These are phyloP conservation scores for Cryptoprocta ferox DNA, from an alignment of 2,797 vertebrate species.

Conservation along the genomic window DNA sequence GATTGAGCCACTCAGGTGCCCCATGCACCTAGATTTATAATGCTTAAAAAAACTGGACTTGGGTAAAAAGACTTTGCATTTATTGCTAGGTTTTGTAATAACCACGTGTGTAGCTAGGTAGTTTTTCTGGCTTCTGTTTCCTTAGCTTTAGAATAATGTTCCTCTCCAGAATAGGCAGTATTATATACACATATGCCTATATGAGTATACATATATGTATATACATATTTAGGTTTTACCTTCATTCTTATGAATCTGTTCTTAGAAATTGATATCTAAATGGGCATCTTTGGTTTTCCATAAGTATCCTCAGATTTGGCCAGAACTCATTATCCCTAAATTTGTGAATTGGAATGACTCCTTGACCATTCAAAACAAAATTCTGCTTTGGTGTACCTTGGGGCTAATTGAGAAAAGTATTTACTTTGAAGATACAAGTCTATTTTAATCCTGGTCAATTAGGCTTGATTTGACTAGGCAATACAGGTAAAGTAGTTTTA, in stretches of 20 bases:
- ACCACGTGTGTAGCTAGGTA: not conserved
- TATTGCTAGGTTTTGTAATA: not conserved
- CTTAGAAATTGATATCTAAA: not conserved
- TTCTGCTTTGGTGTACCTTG: not conserved
- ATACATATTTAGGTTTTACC: not conserved
- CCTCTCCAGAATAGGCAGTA: not conserved
- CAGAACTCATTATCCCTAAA: not conserved
- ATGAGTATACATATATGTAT: too few relatives aligned
- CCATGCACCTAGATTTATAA: not conserved
- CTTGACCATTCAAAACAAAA: not conserved
- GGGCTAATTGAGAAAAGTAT: not conserved
- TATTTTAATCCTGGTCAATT: not conserved
- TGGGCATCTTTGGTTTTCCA: not conserved
- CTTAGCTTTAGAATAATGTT: conserved; percentile 25
- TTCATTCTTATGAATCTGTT: not conserved
- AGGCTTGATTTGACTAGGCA: not conserved
- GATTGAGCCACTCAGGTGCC: too few relatives aligned
- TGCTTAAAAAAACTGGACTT: not conserved
- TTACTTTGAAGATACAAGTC: not conserved
- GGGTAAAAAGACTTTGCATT: not conserved
- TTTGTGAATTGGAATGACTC: not conserved
- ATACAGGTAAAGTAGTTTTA: not conserved
- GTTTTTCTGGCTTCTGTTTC: not conserved
- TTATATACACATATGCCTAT: not conserved
- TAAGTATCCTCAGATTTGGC: not conserved